Evolutionary conservation across 2,113 vertebrate species (phyloP), one percentile per base, ranked within the genome.

Genomic region (Pseudolaguvia tuberculata): DNA sequence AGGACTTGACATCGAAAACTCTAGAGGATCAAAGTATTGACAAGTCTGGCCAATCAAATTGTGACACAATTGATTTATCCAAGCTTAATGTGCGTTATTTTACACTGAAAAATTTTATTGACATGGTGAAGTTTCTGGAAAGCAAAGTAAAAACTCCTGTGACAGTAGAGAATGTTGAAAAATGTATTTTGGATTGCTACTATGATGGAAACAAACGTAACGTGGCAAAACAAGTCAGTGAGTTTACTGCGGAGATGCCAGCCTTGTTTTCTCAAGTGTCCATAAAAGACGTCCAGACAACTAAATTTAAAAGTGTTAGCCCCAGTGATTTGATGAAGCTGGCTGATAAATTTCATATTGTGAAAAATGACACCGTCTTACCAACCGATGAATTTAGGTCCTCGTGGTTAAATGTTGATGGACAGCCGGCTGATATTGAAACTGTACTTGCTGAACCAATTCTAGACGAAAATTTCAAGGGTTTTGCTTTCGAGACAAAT

Each of bases 141-240:
- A 29, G 14, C 9, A 3, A 0, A 13, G 11, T 51, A 52, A 13
- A 18, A 31, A 42, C 4, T 42, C n/a, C n/a, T n/a, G 58, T 73
- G 15, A 21, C 25, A 47, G 51, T 65, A 1, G 57, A 18, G 21
- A 17, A 73, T 59, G 1, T 70, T n/a, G 5, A 15, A 1, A 15
- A 72, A 18, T 18, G 13, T 51, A 66, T 83, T 45, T 2, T 82
- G 5, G 45, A 69, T 25, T 62, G 70, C 17, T 83, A 42, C 18
- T 80, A 82, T 80, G 75, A n/a, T 79, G 80, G 71, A 27, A 45
- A 59, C 8, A 8, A 5, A n/a, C 1, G 29, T 13, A 67, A 75
- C n/a, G 0, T 78, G 5, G 7, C 1, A 18, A 31, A 68, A 23
- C 4, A 47, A 20, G 0, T 51, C 6, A 13, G 3, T 2, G 10